Evolutionary conservation across 2,113 vertebrate genomes (phyloP).

Genomic region (Myotis brandtii): DNA sequence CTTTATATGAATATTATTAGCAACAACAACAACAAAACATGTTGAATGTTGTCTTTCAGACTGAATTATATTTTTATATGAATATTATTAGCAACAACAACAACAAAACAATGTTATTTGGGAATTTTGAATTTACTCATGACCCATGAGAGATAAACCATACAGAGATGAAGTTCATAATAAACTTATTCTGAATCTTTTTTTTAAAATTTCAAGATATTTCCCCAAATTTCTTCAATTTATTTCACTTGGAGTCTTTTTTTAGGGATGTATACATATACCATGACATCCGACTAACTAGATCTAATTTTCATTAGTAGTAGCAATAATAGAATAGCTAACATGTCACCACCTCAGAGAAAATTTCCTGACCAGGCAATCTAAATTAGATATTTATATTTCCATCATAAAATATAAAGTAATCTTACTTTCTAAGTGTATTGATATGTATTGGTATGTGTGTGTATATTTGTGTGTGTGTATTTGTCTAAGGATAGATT

Average conservation of each 20-base stretch:
- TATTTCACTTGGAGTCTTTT: background rate
- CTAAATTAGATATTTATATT: background rate
- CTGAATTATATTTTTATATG: background rate
- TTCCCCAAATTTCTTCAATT: background rate
- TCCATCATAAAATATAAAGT: background rate
- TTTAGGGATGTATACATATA: background rate
- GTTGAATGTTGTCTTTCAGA: background rate
- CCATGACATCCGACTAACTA: background rate
- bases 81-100: conserved; percentile 9
- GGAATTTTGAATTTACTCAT: background rate
- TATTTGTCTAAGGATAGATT: background rate
- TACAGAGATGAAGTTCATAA: background rate
- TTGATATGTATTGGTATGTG: background rate
- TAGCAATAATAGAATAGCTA: background rate
- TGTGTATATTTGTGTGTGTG: background rate
- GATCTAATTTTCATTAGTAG: background rate
- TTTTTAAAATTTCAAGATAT: background rate
- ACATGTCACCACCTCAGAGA: background rate
- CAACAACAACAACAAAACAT: conserved; percentile 13
- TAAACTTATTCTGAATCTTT: background rate
- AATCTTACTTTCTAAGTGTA: background rate
- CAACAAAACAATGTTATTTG: background rate
- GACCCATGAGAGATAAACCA: background rate
- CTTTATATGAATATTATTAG: background rate
- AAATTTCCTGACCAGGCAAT: background rate